These are phyloP conservation scores for Drosophila austrosaltans DNA, from an alignment of 2,888 invertebrate species.

Conservation along the genomic window DNA sequence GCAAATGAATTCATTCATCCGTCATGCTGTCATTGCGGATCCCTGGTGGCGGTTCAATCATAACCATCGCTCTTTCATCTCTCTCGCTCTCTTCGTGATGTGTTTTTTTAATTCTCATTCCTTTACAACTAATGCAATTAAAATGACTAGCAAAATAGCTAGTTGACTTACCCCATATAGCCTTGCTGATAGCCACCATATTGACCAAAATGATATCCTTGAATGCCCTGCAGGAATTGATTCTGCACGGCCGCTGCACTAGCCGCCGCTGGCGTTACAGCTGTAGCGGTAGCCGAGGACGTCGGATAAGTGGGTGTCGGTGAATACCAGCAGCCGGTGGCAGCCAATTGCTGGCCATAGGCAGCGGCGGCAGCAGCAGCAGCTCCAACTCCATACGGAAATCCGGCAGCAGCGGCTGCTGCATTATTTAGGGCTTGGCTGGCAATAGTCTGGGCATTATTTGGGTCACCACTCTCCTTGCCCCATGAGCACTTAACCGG, in stretches of 20 bases:
- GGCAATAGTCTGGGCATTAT: conserved; percentile 89
- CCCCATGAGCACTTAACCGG: conserved; percentile 99
- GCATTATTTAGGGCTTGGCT: conserved; percentile 85
- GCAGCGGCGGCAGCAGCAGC: conserved; percentile 84
- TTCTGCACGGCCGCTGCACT: conserved; percentile 91
- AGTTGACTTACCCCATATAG: conserved; percentile 92
- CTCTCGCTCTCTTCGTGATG: background rate
- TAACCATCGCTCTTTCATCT: conserved; percentile 16
- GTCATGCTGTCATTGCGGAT: conserved; percentile 77
- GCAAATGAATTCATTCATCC: conserved; percentile 82
- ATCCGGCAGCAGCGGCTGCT: conserved; percentile 84
- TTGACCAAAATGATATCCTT: conserved; percentile 93
- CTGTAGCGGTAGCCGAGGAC: conserved; percentile 84
- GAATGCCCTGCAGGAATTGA: conserved; percentile 94
- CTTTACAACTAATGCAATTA: conserved; percentile 62
- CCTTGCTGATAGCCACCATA: conserved; percentile 96
- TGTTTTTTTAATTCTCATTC: no score
- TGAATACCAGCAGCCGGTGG: conserved; percentile 95
- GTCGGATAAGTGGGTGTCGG: conserved; percentile 88
- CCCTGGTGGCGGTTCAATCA: conserved; percentile 78
- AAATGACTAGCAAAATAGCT: conserved; percentile 30
- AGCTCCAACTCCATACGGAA: conserved; percentile 85
- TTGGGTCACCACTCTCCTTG: conserved; percentile 97
- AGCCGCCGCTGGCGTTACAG: conserved; percentile 86
- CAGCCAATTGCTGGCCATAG: conserved; percentile 91